Evolutionary conservation across 2,888 invertebrate genomes (phyloP).

Genomic region (Aporophyla lueneburgensis): DNA sequence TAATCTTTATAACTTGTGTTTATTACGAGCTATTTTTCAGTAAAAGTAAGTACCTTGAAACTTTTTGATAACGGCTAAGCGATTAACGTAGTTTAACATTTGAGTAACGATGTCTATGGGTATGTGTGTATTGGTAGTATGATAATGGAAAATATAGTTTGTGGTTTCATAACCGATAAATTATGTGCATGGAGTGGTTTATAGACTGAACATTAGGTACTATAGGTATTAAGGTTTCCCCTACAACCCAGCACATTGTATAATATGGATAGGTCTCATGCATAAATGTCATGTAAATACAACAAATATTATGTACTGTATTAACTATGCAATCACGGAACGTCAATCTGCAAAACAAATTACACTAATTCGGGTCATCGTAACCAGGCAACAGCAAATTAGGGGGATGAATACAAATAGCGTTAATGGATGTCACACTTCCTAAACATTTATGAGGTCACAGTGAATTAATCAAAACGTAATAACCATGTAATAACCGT

Average conservation of each 20-base stretch:
- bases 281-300: not conserved
- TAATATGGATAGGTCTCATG: not conserved
- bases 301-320: conserved; percentile 1
- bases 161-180: not conserved
- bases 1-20: not conserved
- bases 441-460: conserved; percentile 51
- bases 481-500: conserved; percentile 51
- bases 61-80: too few species aligned
- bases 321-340: conserved; percentile 28
- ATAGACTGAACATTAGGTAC: too few species aligned
- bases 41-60: not conserved
- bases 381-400: conserved; percentile 61
- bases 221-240: too few species aligned
- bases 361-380: conserved; percentile 63
- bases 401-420: conserved; percentile 55
- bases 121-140: too few species aligned
- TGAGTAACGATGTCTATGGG: too few species aligned
- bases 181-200: not conserved
- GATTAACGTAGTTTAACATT: too few species aligned
- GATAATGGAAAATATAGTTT: too few species aligned
- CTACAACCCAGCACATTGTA: not conserved
- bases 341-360: conserved; percentile 57
- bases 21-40: not conserved
- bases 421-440: conserved; percentile 54
- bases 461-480: conserved; percentile 54